phyloP scores from a whole-genome alignment of 2,888 invertebrate genomes.

The Lymantria dispar region DNA sequence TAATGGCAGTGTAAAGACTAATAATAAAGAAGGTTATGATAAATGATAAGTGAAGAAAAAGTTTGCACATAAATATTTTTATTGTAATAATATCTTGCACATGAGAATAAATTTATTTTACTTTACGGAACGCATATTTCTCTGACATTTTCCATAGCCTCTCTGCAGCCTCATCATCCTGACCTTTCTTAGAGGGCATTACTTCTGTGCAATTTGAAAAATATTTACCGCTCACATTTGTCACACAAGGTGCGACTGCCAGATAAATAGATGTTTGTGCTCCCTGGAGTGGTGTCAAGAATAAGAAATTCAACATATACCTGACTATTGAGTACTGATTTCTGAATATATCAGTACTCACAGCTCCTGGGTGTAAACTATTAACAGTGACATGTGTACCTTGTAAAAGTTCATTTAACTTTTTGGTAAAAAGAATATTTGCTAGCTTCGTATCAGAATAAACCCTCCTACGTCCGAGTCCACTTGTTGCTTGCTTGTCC shows the following conservation, averaged over 20 bases:
- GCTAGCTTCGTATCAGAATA: slow-evolving; percentile 89
- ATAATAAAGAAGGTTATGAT: too few relatives aligned
- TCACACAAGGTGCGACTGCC: slow-evolving; percentile 86
- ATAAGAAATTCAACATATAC: slow-evolving; percentile 27
- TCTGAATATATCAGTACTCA: slow-evolving; percentile 89
- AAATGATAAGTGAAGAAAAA: too few relatives aligned
- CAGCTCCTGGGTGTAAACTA: slow-evolving; percentile 91
- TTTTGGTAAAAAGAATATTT: slow-evolving; percentile 86
- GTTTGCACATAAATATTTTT: too few relatives aligned
- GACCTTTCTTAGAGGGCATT: slow-evolving; percentile 76
- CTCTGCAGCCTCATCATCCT: slow-evolving; percentile 84
- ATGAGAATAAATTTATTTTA: slow-evolving; percentile 1
- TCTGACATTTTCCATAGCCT: slow-evolving; percentile 89
- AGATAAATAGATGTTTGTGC: slow-evolving; percentile 88
- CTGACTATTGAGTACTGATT: slow-evolving; percentile 83
- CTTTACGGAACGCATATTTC: slow-evolving; percentile 44
- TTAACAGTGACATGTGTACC: slow-evolving; percentile 87
- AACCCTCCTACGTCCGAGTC: slow-evolving; percentile 63
- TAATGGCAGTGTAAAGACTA: too few relatives aligned
- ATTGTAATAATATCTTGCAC: too few relatives aligned
- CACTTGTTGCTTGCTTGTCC: slow-evolving; percentile 83
- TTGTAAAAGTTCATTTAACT: slow-evolving; percentile 84
- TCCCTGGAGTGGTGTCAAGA: slow-evolving; percentile 79
- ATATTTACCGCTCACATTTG: slow-evolving; percentile 87
- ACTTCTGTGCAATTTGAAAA: slow-evolving; percentile 87